phyloP scores from a whole-genome alignment of 2,113 vertebrate genomes.

The Epinephelus moara region DNA sequence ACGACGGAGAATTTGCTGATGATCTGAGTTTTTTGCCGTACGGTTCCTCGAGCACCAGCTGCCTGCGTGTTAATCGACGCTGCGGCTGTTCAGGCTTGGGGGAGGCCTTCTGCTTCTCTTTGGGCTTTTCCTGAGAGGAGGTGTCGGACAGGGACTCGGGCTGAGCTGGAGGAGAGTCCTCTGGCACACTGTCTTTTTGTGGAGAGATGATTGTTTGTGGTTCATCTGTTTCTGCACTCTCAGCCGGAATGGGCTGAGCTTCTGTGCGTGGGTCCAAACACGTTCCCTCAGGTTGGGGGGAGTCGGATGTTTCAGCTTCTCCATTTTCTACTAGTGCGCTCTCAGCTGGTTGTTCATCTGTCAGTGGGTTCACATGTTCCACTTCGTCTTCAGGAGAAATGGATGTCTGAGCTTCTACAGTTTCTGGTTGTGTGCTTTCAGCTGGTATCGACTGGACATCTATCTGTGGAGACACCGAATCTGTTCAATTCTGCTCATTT shows the following conservation, averaged over 20 bases:
- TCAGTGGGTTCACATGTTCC: neutral
- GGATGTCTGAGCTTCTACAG: neutral
- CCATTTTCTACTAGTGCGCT: neutral
- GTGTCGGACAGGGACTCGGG: neutral
- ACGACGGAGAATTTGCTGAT: neutral
- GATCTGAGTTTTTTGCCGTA: conserved; percentile 57
- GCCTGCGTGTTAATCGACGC: conserved; percentile 27
- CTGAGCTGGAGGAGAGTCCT: conserved; percentile 14
- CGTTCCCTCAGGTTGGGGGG: neutral
- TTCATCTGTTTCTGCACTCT: conserved; percentile 25
- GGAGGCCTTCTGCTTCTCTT: conserved; percentile 21
- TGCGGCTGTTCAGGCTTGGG: accelerated
- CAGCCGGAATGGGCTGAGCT: neutral
- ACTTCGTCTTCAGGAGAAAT: neutral
- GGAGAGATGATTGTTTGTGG: conserved; percentile 7
- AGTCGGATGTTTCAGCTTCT: conserved; percentile 5
- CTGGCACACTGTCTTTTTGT: conserved; percentile 15
- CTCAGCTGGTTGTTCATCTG: conserved; percentile 1
- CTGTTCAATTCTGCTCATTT: neutral
- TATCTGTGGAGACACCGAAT: conserved; percentile 49
- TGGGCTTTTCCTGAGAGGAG: neutral
- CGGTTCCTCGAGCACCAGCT: conserved; percentile 18
- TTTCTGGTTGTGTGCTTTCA: conserved; percentile 13
- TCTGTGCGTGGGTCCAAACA: conserved; percentile 18
- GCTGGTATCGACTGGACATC: neutral